Base-by-base conservation (phyloP, 1,140 invertebrate genomes). In the Drosophila insularis region DNA sequence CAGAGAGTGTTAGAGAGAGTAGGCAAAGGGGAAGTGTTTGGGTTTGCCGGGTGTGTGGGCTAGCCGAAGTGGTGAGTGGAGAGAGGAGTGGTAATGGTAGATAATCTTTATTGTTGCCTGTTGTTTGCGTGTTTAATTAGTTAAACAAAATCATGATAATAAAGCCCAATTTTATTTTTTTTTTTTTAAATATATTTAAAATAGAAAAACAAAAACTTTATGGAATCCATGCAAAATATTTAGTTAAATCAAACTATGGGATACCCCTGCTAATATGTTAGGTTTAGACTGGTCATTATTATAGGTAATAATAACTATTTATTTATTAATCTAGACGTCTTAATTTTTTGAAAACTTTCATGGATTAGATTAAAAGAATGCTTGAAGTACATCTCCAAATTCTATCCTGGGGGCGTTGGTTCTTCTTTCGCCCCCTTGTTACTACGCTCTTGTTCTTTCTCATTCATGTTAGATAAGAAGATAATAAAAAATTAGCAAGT, bases 91-190 rank as follows among this genome's bases (percentile, higher is more conserved):
- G 59, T 13, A 35, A 19, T 32, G 59, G 50, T 35, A 69, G 64
- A 65, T 78, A 69, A 53, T 65, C 53, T 54, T 55, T 61, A 35
- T 54, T 59, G 46, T 35, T 46, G 23, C 66, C 37, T 5, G 32
- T 74, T 35, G 32, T 74, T 74, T 64, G 68, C 80, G 81, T 84
- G 81, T 73, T 54, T 32, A 31, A 64, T 70, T 19, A 32, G 32
- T 62, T 63, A 35, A 46, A 46, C 63, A 68, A 80, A 50, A 50
- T 50, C 43, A 21, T 50, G 43, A 50, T 50, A 50, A 50, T 50
- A 80, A 81, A 77, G 67, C 81, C 76, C 77, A 56, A 79, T 50
- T 66, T 43, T 40, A n/a, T n/a, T n/a, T n/a, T 27, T 27, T 27
- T 27, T 27, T 23, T 1, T 23, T 4, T 23, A 32, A 53, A 32